Evolutionary conservation across 2,113 vertebrate species (phyloP).

Genomic region (Triplophysa rosa): DNA sequence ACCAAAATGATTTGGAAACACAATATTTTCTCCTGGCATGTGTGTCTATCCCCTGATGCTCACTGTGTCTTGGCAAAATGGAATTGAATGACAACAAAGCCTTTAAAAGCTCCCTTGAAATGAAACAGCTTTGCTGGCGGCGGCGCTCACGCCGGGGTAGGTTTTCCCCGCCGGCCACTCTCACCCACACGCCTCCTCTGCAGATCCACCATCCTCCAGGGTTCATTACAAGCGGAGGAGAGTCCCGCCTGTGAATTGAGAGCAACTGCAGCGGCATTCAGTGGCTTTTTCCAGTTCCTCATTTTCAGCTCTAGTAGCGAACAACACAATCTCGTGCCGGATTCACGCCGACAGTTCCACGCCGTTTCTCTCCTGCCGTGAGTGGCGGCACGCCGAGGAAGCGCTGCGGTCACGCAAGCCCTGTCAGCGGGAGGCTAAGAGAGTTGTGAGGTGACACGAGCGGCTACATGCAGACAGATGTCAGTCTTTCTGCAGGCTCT

Average conservation of each 20-base stretch:
- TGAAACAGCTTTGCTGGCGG: constrained; percentile 11
- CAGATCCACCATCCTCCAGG: constrained; percentile 15
- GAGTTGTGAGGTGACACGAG: constrained; percentile 1
- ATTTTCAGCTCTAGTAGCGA: constrained; percentile 20
- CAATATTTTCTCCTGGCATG: neutral
- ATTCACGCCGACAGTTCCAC: constrained; percentile 21
- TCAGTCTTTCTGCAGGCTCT: constrained; percentile 27
- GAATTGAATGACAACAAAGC: constrained; percentile 26
- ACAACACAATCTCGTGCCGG: constrained; percentile 20
- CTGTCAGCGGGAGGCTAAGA: constrained; percentile 22
- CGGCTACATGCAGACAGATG: constrained; percentile 19
- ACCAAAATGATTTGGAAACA: neutral
- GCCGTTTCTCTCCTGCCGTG: neutral
- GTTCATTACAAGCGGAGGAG: neutral
- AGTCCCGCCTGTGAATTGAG: constrained; percentile 14
- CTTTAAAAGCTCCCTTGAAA: constrained; percentile 40
- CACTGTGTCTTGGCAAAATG: constrained; percentile 11
- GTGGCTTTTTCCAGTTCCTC: constrained; percentile 13
- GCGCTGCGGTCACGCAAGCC: constrained; percentile 31
- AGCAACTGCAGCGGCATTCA: constrained; percentile 1
- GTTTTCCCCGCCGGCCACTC: constrained; percentile 1
- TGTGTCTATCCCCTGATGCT: neutral
- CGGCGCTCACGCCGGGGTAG: neutral
- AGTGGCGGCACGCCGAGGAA: neutral
- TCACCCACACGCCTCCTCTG: constrained; percentile 39